Percentiles rank a stretch among this genome's conserved stretches.
phyloP scores from a whole-genome alignment of 2,113 vertebrate species.

The Sander vitreus region DNA sequence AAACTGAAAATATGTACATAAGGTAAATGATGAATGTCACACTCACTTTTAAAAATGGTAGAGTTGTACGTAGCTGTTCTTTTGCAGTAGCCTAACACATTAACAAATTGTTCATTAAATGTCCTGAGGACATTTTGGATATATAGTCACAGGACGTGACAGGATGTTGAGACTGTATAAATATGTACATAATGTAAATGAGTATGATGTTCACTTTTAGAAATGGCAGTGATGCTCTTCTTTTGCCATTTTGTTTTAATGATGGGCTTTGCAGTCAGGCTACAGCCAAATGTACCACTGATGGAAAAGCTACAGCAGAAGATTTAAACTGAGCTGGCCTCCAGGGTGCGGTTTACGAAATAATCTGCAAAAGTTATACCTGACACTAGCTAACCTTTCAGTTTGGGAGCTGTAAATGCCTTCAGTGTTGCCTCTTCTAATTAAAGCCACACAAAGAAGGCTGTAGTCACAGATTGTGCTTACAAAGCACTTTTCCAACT shows the following conservation, averaged over 20 bases:
- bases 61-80: conserved; percentile 34
- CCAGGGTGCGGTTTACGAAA: conserved; percentile 17
- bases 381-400: conserved; percentile 1
- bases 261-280: conserved; percentile 30
- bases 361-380: conserved; percentile 13
- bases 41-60: conserved; percentile 43
- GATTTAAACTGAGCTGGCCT: conserved; percentile 21
- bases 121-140: conserved; percentile 7
- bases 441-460: conserved; percentile 15
- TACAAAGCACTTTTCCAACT: conserved; percentile 50
- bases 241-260: conserved; percentile 43
- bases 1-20: conserved; percentile 50
- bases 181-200: conserved; percentile 73
- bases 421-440: conserved; percentile 27
- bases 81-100: conserved; percentile 24
- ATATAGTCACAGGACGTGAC: not conserved
- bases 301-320: conserved; percentile 31
- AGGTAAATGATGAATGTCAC: conserved; percentile 52
- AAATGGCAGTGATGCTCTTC: conserved; percentile 35
- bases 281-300: conserved; percentile 41
- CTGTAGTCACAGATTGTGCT: conserved; percentile 40
- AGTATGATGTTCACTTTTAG: conserved; percentile 40
- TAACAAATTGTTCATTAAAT: not conserved
- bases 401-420: conserved; percentile 45
- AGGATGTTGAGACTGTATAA: conserved; percentile 36